Percentiles rank a stretch among this genome's conserved stretches.
Evolutionary conservation across 1,140 invertebrate genomes (phyloP).

Genomic region (Sycophila sp.): DNA sequence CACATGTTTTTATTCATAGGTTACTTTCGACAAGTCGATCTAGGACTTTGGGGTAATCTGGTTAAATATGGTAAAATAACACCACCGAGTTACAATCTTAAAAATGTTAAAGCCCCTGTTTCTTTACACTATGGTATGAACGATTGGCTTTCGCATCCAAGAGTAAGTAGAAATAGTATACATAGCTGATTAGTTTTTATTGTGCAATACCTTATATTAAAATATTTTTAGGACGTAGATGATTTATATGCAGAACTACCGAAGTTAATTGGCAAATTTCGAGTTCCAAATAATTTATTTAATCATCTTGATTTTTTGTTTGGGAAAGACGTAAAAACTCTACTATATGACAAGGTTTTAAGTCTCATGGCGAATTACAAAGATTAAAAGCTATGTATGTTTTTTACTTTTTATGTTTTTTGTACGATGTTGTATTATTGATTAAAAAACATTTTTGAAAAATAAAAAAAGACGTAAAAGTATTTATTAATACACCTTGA

Average conservation of each 20-base stretch:
- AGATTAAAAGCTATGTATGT: neutral
- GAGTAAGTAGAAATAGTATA: slow-evolving; percentile 36
- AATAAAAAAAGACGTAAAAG: too few species aligned
- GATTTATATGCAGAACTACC: slow-evolving; percentile 61
- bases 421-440: too few species aligned
- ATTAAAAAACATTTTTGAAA: too few species aligned
- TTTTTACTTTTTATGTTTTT: too few species aligned
- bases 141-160: slow-evolving; percentile 68
- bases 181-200: neutral
- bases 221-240: slow-evolving; percentile 53
- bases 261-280: slow-evolving; percentile 66
- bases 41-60: slow-evolving; percentile 66
- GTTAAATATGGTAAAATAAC: slow-evolving; percentile 63
- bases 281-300: slow-evolving; percentile 68
- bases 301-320: slow-evolving; percentile 77
- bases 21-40: slow-evolving; percentile 59
- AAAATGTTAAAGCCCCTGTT: slow-evolving; percentile 69
- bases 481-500: too few species aligned
- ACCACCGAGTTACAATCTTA: slow-evolving; percentile 70
- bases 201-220: neutral
- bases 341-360: slow-evolving; percentile 71
- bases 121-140: slow-evolving; percentile 70
- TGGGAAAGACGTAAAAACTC: slow-evolving; percentile 69
- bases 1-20: slow-evolving; percentile 29
- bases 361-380: slow-evolving; percentile 59